These are phyloP conservation scores for Dicrostonyx torquatus DNA, from an alignment of 2,797 vertebrate species.

Conservation along the genomic window DNA sequence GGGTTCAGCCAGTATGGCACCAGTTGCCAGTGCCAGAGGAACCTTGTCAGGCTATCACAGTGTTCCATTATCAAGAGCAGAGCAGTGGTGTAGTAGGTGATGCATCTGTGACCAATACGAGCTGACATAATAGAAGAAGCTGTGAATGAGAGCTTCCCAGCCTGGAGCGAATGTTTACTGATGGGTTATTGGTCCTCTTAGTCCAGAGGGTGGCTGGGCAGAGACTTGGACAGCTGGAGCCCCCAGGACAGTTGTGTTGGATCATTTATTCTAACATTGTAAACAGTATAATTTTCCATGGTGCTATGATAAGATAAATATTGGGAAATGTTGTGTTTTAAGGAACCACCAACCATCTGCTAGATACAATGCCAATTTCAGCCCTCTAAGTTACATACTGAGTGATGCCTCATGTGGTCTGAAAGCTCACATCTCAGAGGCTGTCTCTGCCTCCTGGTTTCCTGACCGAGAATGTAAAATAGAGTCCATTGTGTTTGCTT, in stretches of 20 bases:
- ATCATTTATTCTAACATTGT: slow-evolving; percentile 43
- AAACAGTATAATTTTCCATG: slow-evolving; percentile 43
- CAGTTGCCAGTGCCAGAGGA: not conserved
- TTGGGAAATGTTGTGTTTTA: slow-evolving; percentile 45
- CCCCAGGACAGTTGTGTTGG: not conserved
- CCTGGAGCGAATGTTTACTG: not conserved
- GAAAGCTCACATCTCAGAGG: not conserved
- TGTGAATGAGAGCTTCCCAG: not conserved
- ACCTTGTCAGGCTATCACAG: not conserved
- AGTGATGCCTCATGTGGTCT: not conserved
- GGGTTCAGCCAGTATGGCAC: not conserved
- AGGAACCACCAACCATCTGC: slow-evolving; percentile 29
- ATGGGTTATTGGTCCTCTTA: slow-evolving; percentile 39
- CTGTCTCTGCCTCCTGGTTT: not conserved
- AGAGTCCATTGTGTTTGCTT: not conserved
- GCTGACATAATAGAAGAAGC: not conserved
- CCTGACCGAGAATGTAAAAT: not conserved
- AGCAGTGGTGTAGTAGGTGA: not conserved
- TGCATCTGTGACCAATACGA: not conserved
- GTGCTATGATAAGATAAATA: slow-evolving; percentile 43
- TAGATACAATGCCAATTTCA: not conserved
- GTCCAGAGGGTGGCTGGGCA: not conserved
- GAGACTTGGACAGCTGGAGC: slow-evolving; percentile 6
- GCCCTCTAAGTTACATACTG: not conserved
- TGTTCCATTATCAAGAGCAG: not conserved